These are phyloP conservation scores for Cyanoliseus patagonus DNA, from an alignment of 2,113 vertebrate species.

Conservation along the genomic window DNA sequence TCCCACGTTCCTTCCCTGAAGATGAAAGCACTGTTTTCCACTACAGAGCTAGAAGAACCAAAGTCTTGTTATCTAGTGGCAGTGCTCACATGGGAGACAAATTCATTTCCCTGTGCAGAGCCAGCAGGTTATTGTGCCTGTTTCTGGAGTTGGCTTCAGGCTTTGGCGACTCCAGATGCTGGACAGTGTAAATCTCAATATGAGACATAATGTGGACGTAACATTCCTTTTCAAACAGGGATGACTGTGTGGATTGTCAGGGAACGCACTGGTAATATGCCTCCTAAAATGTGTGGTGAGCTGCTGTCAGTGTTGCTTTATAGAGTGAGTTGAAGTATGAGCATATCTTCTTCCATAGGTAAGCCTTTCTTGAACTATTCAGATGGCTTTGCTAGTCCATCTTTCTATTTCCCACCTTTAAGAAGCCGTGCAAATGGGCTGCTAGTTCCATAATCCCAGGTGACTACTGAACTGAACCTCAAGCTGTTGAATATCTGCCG, in stretches of 20 bases:
- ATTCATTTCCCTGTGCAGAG: neutral
- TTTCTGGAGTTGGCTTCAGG: neutral
- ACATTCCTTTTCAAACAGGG: neutral
- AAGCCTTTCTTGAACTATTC: neutral
- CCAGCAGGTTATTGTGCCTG: neutral
- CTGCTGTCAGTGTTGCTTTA: fast-evolving
- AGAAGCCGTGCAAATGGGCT: neutral
- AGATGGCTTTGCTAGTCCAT: neutral
- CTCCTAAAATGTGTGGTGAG: neutral
- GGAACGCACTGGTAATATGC: neutral
- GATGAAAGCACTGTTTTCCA: neutral
- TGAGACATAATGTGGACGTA: neutral
- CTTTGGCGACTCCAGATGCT: neutral
- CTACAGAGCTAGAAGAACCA: neutral
- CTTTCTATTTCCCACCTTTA: neutral
- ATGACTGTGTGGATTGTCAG: neutral
- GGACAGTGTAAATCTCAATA: neutral
- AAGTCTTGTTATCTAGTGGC: neutral
- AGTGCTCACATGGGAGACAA: neutral
- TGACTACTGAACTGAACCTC: neutral
- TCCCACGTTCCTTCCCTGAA: neutral
- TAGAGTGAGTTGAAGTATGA: neutral
- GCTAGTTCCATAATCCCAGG: neutral
- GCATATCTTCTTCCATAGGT: neutral
- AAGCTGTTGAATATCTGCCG: neutral